Percentiles rank a stretch among this genome's conserved stretches.
phyloP scores from a whole-genome alignment of 35 echinoderm and acorn worm species.

The Heliocidaris tuberculata region DNA sequence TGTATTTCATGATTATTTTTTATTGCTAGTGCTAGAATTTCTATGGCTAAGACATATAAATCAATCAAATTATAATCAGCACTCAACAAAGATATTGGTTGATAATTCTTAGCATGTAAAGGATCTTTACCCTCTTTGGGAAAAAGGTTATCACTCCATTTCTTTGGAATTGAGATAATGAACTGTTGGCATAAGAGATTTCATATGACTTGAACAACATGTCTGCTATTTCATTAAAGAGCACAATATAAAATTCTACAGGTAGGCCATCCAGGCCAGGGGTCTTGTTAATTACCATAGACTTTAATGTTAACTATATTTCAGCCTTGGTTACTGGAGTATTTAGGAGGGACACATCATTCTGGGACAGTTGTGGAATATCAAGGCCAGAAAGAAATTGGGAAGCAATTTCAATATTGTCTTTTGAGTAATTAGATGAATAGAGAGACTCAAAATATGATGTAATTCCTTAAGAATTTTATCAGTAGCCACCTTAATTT shows the following conservation, averaged over 20 bases:
- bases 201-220: slow-evolving; percentile 24
- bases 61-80: too few relatives aligned
- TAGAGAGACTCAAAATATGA: slow-evolving; percentile 23
- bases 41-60: too few relatives aligned
- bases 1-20: too few relatives aligned
- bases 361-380: slow-evolving; percentile 17
- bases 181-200: not conserved
- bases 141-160: slow-evolving; percentile 22
- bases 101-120: not conserved
- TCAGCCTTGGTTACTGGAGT: not conserved
- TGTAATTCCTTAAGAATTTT: slow-evolving; percentile 30
- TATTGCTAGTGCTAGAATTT: not conserved
- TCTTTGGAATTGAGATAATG: slow-evolving; percentile 16
- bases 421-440: not conserved
- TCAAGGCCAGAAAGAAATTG: not conserved
- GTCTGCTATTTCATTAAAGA: slow-evolving; percentile 43
- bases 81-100: too few relatives aligned
- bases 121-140: not conserved
- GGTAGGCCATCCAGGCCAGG: slow-evolving; percentile 44
- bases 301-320: not conserved
- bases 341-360: not conserved
- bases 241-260: slow-evolving; percentile 15
- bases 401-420: not conserved
- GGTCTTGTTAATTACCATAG: not conserved
- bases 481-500: not conserved